Evolutionary conservation across 2,888 invertebrate species (phyloP).

Genomic region (Microplitis manilae): DNA sequence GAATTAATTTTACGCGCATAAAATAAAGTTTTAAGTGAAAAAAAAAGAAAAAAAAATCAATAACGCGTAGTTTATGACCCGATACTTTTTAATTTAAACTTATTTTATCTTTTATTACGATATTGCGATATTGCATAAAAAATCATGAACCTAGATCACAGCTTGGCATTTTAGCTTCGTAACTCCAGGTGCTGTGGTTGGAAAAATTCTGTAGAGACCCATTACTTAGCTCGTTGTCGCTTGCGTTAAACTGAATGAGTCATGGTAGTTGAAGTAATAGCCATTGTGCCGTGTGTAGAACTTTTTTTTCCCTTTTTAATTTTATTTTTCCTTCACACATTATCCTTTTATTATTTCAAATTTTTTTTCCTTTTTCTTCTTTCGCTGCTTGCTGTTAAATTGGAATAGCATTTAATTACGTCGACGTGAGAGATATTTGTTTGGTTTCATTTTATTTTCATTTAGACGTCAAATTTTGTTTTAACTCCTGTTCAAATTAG

Average conservation of each 20-base stretch:
- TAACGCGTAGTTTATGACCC: background rate
- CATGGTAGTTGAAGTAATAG: conserved; percentile 43
- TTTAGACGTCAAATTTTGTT: background rate
- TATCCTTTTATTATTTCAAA: background rate
- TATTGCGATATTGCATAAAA: conserved; percentile 1
- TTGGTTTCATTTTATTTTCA: background rate
- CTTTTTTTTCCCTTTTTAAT: conserved; percentile 9
- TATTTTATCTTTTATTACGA: background rate
- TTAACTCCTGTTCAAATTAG: background rate
- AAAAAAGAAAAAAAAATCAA: background rate
- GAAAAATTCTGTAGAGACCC: conserved; percentile 14
- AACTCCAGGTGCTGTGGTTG: conserved; percentile 5
- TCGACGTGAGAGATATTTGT: conserved; percentile 1
- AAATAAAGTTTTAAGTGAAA: background rate
- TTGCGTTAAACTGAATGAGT: conserved; percentile 30
- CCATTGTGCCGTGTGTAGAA: conserved; percentile 43
- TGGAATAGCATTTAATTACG: background rate
- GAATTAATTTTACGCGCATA: background rate
- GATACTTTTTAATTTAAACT: background rate
- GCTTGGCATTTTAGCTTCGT: background rate
- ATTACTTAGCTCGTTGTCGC: conserved; percentile 42
- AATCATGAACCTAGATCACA: background rate
- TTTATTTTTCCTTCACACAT: conserved; percentile 1
- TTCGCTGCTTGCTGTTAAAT: background rate
- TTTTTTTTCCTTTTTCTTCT: conserved; percentile 6